These are phyloP conservation scores for Petroica traversi DNA, from an alignment of 2,113 vertebrate species.

Conservation along the genomic window DNA sequence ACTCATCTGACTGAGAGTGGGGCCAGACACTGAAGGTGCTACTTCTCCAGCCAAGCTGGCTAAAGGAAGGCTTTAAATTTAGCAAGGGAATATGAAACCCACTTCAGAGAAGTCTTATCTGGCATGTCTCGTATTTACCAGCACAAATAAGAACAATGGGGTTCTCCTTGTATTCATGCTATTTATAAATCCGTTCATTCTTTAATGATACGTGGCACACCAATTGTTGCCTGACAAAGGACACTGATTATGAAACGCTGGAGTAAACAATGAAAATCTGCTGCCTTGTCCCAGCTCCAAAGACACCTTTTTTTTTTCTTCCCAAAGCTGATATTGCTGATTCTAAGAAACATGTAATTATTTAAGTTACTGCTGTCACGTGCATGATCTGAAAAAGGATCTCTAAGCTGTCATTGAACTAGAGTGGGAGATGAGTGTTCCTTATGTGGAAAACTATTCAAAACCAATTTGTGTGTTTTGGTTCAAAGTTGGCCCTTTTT, in stretches of 20 bases:
- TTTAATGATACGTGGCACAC: neutral
- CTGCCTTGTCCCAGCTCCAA: constrained; percentile 10
- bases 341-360: neutral
- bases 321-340: neutral
- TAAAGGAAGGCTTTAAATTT: neutral
- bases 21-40: neutral
- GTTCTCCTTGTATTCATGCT: constrained; percentile 33
- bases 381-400: neutral
- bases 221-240: constrained; percentile 35
- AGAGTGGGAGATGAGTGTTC: neutral
- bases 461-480: neutral
- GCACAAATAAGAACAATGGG: constrained; percentile 22
- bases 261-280: constrained; percentile 47
- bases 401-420: neutral
- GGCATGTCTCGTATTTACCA: neutral
- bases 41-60: neutral
- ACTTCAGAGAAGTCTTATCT: neutral
- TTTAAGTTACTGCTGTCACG: neutral
- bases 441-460: neutral
- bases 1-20: neutral
- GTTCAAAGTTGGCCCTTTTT: neutral
- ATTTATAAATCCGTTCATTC: neutral
- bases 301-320: neutral
- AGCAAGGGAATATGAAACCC: neutral
- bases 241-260: constrained; percentile 5